Evolutionary conservation across 2,797 vertebrate genomes (phyloP), one percentile per base, ranked within the genome.

Genomic region (Fistularia commersonii): DNA sequence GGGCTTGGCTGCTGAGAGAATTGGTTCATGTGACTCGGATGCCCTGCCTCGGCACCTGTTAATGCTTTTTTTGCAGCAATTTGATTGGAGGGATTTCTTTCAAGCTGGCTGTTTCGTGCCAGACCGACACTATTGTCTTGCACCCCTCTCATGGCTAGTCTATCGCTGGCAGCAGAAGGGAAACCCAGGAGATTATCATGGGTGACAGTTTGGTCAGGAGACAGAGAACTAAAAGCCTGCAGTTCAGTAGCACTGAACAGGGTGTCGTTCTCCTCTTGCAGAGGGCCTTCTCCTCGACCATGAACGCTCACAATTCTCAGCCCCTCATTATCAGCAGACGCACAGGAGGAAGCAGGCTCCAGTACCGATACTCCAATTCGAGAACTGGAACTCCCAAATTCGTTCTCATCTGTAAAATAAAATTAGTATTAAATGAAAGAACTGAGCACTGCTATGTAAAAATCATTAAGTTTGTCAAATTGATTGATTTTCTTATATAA

Each of bases 271-370:
- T 70, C 72, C 11, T 79, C 75, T 43, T 70, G 69, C 31, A 84
- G 65, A 15, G 68, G 72, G 6, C 66, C 83, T 45, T 85, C 74
- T 1, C 68, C 83, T 48, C 72, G 51, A 13, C 84, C 73, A 2
- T 80, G 80, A 58, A 88, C 63, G 1, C 81, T 84, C 46, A 86
- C 45, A 3, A 84, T 86, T 55, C 72, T 72, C 65, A 81, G 74
- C 23, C 76, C 73, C 34, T 68, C 42, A 0, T 50, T 42, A 31
- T 51, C 46, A 45, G 14, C 32, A 3, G 60, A 47, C 37, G 60
- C 42, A 31, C 57, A 66, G 43, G 80, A 68, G 1, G 75, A 72
- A 15, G 23, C 23, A 23, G 23, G 23, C 23, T 23, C 23, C 23
- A 23, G 23, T 23, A 23, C 23, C 23, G 23, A 23, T 2, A 23